Evolutionary conservation across 2,888 invertebrate species (phyloP).

Genomic region (Hetaerina titia): DNA sequence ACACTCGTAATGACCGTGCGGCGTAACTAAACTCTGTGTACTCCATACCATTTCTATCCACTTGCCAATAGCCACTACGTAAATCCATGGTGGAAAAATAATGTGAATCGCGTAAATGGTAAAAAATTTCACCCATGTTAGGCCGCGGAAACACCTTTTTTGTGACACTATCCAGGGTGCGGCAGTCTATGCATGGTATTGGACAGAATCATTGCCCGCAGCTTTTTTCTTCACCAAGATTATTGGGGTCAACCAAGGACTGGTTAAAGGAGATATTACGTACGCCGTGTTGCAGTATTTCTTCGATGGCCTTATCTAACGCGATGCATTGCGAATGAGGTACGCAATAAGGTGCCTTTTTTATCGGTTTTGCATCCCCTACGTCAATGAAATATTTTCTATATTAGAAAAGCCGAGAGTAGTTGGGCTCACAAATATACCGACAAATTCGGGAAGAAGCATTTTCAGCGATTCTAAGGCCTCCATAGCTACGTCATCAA

Average conservation of each 20-base stretch:
- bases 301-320: neutral
- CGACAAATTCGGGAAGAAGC: neutral
- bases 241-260: neutral
- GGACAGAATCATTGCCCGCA: neutral
- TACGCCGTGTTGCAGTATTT: neutral
- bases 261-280: neutral
- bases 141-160: neutral
- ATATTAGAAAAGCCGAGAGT: neutral
- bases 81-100: conserved; percentile 27
- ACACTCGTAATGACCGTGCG: neutral
- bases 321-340: neutral
- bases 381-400: neutral
- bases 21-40: too few relatives aligned
- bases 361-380: neutral
- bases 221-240: conserved; percentile 21
- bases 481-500: neutral
- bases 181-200: conserved; percentile 13
- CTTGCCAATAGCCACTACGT: too few relatives aligned
- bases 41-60: too few relatives aligned
- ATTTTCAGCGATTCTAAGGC: neutral
- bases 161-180: neutral
- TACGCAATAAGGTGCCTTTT: neutral
- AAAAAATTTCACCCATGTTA: neutral
- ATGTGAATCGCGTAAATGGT: neutral
- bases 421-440: neutral